phyloP scores from a whole-genome alignment of 2,888 invertebrate genomes.

The Nycteola revayana region DNA sequence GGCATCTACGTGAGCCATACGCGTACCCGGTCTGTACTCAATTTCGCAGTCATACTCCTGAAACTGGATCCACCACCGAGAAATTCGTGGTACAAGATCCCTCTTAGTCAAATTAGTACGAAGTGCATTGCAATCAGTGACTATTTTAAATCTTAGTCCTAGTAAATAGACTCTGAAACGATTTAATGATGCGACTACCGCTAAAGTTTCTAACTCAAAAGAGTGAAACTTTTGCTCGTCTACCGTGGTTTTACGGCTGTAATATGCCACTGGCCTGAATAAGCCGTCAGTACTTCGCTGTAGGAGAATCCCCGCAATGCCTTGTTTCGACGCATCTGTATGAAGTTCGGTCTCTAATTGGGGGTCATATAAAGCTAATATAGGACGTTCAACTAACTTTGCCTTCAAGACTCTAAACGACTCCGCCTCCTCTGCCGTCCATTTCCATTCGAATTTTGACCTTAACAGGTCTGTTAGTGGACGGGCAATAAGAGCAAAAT shows the following conservation, averaged over 20 bases:
- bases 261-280: slow-evolving; percentile 13
- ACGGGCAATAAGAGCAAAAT: background rate
- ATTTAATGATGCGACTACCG: slow-evolving; percentile 15
- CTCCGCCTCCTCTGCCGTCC: slow-evolving; percentile 1
- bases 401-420: slow-evolving; percentile 7
- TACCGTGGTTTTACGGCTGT: slow-evolving; percentile 16
- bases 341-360: background rate
- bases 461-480: slow-evolving; percentile 9
- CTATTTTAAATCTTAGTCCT: slow-evolving; percentile 4
- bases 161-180: slow-evolving; percentile 22
- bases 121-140: slow-evolving; percentile 25
- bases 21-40: slow-evolving; percentile 17
- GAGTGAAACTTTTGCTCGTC: slow-evolving; percentile 20
- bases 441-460: slow-evolving; percentile 7
- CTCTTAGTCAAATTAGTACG: slow-evolving; percentile 20
- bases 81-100: slow-evolving; percentile 23
- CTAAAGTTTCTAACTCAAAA: slow-evolving; percentile 10
- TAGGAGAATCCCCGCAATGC: background rate
- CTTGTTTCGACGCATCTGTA: background rate
- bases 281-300: background rate
- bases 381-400: background rate
- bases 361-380: background rate
- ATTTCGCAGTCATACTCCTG: slow-evolving; percentile 28
- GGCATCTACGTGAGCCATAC: slow-evolving; percentile 22
- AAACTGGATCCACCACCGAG: slow-evolving; percentile 24